Evolutionary conservation across 2,113 vertebrate species (phyloP).

Genomic region (Atrichornis clamosus): DNA sequence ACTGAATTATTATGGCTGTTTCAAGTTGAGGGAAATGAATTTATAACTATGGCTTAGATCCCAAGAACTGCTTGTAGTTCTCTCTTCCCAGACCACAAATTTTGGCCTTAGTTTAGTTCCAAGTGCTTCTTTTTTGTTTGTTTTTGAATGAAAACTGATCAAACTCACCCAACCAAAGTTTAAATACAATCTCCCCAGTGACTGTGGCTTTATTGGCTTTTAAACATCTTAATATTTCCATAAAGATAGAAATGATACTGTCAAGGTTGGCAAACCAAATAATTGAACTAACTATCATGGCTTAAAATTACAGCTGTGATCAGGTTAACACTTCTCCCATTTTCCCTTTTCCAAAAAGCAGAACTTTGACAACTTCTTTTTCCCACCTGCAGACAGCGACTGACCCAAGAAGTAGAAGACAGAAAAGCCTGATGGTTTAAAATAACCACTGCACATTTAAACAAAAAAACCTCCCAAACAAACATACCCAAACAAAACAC

Average conservation of each 20-base stretch:
- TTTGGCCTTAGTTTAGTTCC: neutral
- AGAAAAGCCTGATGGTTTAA: slow-evolving; percentile 49
- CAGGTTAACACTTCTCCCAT: slow-evolving; percentile 61
- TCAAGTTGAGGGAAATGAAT: neutral
- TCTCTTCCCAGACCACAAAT: neutral
- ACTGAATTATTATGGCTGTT: neutral
- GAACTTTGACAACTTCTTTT: slow-evolving; percentile 60
- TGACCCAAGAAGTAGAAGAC: slow-evolving; percentile 65
- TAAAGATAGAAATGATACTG: slow-evolving; percentile 55
- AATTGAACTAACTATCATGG: slow-evolving; percentile 66
- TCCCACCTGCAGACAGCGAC: slow-evolving; percentile 61
- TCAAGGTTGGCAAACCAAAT: slow-evolving; percentile 78
- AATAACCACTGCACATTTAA: neutral
- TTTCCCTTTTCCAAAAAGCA: slow-evolving; percentile 62
- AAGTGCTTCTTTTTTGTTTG: neutral
- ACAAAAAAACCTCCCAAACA: neutral
- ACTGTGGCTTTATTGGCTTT: neutral
- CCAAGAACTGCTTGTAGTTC: slow-evolving; percentile 7
- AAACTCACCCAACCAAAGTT: neutral
- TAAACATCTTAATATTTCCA: neutral
- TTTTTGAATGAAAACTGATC: neutral
- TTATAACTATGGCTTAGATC: neutral
- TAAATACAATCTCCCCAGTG: neutral
- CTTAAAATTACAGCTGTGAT: slow-evolving; percentile 59
- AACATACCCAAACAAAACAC: neutral